Percentiles rank a stretch among this genome's conserved stretches.
Evolutionary conservation across 2,888 invertebrate genomes (phyloP).

Genomic region (Conomelus anceps): DNA sequence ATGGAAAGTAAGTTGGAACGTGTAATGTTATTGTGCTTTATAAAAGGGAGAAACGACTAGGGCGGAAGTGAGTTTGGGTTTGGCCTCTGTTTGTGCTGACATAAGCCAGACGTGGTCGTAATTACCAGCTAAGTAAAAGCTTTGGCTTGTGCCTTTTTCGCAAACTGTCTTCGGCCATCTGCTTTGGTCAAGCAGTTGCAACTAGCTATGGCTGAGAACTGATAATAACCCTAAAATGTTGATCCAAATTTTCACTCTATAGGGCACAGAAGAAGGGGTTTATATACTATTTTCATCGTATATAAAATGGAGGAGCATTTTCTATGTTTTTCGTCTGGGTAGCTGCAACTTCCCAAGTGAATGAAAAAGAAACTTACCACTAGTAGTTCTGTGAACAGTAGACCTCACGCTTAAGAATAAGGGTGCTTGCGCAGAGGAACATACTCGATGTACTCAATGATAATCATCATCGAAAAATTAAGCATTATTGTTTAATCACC

Average conservation of each 20-base stretch:
- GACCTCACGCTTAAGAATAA: too few species aligned
- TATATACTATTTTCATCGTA: too few species aligned
- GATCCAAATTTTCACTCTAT: neutral
- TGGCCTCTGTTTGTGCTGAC: neutral
- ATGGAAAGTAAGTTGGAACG: neutral
- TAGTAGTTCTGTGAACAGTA: too few species aligned
- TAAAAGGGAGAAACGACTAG: neutral
- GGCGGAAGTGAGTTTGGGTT: neutral
- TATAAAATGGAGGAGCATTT: too few species aligned
- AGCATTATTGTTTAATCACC: too few species aligned
- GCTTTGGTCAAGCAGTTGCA: neutral
- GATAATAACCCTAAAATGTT: neutral
- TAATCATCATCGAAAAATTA: too few species aligned
- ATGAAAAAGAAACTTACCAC: too few species aligned
- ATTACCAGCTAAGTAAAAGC: neutral
- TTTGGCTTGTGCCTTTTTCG: constrained; percentile 3
- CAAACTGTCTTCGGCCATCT: neutral
- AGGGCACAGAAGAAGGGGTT: neutral
- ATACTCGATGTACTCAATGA: too few species aligned
- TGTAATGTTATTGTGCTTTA: neutral
- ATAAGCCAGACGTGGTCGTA: neutral
- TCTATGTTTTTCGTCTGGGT: too few species aligned
- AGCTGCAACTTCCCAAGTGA: too few species aligned
- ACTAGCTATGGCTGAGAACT: neutral
- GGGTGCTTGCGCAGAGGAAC: too few species aligned